Percentiles rank a stretch among this genome's conserved stretches.
phyloP scores from a whole-genome alignment of 2,888 invertebrate genomes.

The Syritta pipiens region DNA sequence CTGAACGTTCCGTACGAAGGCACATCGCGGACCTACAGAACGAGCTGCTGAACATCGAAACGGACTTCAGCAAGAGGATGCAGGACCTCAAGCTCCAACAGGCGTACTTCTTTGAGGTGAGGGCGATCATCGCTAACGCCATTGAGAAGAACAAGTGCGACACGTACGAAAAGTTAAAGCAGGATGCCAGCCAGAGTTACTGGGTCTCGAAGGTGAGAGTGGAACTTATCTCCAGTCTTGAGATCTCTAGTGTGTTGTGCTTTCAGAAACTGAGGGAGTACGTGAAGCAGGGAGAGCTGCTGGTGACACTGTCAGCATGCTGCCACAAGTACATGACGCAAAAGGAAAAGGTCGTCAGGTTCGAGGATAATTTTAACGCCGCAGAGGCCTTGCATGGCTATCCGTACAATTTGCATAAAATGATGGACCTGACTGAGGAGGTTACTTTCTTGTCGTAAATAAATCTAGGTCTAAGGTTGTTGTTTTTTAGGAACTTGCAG shows the following conservation, averaged over 20 bases:
- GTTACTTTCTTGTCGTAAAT: slow-evolving; percentile 49
- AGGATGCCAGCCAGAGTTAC: slow-evolving; percentile 73
- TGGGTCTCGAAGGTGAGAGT: slow-evolving; percentile 72
- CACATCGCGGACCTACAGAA: slow-evolving; percentile 70
- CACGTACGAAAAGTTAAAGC: slow-evolving; percentile 74
- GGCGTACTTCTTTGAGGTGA: slow-evolving; percentile 73
- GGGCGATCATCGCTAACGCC: slow-evolving; percentile 72
- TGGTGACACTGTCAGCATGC: slow-evolving; percentile 74
- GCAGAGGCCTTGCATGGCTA: slow-evolving; percentile 69
- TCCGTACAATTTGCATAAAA: slow-evolving; percentile 71
- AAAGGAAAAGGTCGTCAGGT: slow-evolving; percentile 74
- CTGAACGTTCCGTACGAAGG: slow-evolving; percentile 69
- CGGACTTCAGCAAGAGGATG: slow-evolving; percentile 71
- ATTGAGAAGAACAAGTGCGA: slow-evolving; percentile 71
- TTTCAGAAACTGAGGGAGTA: slow-evolving; percentile 72
- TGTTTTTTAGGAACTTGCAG: slow-evolving; percentile 69
- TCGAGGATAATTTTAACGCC: too few relatives aligned
- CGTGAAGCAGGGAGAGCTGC: slow-evolving; percentile 74
- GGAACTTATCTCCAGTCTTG: too few relatives aligned
- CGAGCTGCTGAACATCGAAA: slow-evolving; percentile 71
- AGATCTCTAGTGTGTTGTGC: background rate
- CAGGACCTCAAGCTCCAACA: slow-evolving; percentile 74
- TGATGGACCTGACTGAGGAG: slow-evolving; percentile 74
- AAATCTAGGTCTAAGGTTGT: background rate
- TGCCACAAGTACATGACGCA: slow-evolving; percentile 77